A percentile compares a stretch with the other conserved stretches of the same genome.
These are phyloP conservation scores for Empidonax traillii DNA, from an alignment of 2,113 vertebrate species.

Conservation along the genomic window DNA sequence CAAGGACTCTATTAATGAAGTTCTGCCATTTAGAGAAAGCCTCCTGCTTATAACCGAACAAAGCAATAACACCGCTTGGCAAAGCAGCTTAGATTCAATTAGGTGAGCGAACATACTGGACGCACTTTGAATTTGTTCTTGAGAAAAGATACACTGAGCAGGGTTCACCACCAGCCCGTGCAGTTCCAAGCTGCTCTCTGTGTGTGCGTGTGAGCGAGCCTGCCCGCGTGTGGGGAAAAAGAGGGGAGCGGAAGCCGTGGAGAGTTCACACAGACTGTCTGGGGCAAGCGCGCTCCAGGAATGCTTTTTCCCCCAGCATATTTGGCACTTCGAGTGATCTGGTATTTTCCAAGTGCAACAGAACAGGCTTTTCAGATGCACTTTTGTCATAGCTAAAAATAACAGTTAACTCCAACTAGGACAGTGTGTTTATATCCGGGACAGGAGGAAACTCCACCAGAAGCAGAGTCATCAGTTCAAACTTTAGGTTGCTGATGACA, in stretches of 20 bases:
- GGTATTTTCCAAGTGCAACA: slow-evolving; percentile 18
- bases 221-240: not conserved
- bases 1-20: not conserved
- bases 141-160: not conserved
- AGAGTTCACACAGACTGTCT: not conserved
- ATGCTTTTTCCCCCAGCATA: not conserved
- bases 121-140: not conserved
- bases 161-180: not conserved
- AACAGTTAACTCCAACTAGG: not conserved
- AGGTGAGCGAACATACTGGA: not conserved
- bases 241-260: not conserved
- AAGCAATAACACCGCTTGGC: not conserved
- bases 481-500: not conserved
- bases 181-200: not conserved
- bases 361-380: slow-evolving; percentile 13
- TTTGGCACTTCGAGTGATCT: not conserved
- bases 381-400: slow-evolving; percentile 47
- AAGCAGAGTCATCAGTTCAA: not conserved
- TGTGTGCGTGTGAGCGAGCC: not conserved
- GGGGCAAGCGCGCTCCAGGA: not conserved
- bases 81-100: not conserved
- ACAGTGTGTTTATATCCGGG: not conserved
- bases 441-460: slow-evolving; percentile 29
- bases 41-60: not conserved
- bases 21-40: not conserved